A percentile compares a stretch with the other conserved stretches of the same genome.
Evolutionary conservation across 1,140 invertebrate genomes (phyloP).

Genomic region (Stegodyphus mimosarum): DNA sequence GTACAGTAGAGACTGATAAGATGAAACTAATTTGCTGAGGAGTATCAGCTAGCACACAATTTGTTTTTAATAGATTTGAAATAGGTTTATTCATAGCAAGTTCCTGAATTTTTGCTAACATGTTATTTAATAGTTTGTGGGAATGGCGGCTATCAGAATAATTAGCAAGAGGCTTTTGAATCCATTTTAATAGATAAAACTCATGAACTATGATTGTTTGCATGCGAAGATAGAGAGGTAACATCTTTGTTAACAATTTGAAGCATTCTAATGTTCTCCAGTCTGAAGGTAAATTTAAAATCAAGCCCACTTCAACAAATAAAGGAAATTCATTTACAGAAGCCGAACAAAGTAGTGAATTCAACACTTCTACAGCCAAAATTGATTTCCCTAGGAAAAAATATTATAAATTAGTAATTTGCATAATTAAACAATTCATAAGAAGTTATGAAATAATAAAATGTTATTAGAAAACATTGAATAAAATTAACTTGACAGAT

Average conservation of each 20-base stretch:
- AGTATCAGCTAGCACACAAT: background rate
- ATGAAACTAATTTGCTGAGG: no score
- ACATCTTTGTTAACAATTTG: background rate
- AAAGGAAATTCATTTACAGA: slow-evolving; percentile 16
- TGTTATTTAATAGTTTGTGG: background rate
- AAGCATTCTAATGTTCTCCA: background rate
- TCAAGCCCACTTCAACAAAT: slow-evolving; percentile 23
- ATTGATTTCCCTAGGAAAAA: no score
- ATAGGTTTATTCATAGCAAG: background rate
- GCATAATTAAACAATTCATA: no score
- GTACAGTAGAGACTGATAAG: no score
- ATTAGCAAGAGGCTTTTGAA: background rate
- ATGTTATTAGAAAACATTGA: no score
- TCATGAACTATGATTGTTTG: slow-evolving; percentile 23
- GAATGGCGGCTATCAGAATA: background rate
- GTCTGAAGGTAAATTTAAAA: slow-evolving; percentile 19
- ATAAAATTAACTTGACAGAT: no score
- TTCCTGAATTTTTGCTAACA: background rate
- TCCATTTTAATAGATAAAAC: slow-evolving; percentile 18
- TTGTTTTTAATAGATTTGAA: background rate
- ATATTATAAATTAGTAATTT: no score
- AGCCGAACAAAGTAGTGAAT: background rate
- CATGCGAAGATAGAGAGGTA: slow-evolving; percentile 23
- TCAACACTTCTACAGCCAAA: no score
- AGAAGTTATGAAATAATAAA: no score